Evolutionary conservation across 2,113 vertebrate species (phyloP), one percentile per base, ranked within the genome.

Genomic region (Okapia johnstoni): DNA sequence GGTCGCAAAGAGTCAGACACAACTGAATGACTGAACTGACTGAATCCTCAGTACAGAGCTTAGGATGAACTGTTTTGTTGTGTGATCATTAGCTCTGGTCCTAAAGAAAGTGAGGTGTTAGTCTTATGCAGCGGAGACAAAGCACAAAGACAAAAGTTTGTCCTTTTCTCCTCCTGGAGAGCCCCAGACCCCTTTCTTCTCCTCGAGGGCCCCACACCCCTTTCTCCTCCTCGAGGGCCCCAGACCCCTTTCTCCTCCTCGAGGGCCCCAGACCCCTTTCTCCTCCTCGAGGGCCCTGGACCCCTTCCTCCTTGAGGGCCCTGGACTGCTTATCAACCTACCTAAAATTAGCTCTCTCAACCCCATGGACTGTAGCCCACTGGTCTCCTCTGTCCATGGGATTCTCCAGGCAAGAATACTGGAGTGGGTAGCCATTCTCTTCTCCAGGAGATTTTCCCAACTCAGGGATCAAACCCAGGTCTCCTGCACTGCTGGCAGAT

Each of bases 91-190:
- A 70, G 63, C 63, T 70, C 30, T 63, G 61, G 61, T 33, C 61
- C 61, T n/a, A 63, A 63, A 46, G 46, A 46, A 46, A 63, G 61
- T 8, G 61, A n/a, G 30, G 15, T 33, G 30, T 63, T n/a, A 63
- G 61, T 63, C n/a, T 70, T 70, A 21, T 1, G 0, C 21, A 9
- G 21, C 1, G 0, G n/a, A 36, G 63, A 70, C n/a, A 36, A 70
- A 70, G 63, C 17, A 70, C 63, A 36, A 21, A 36, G 63, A 36
- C 17, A 19, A 10, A 66, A 19, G 63, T 36, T 19, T 36, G 63
- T 70, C 63, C 63, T 70, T 36, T 70, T 70, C 63, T 70, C 17
- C 63, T 70, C 63, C 61, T 60, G 2, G 26, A 60, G 26, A 6
- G 26, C 58, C 58, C 58, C 46, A 46, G 40, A 40, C 40, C 40